A percentile compares a stretch with the other conserved stretches of the same genome.
Evolutionary conservation across 2,113 vertebrate genomes (phyloP).

Genomic region (Atlantisia rogersi): DNA sequence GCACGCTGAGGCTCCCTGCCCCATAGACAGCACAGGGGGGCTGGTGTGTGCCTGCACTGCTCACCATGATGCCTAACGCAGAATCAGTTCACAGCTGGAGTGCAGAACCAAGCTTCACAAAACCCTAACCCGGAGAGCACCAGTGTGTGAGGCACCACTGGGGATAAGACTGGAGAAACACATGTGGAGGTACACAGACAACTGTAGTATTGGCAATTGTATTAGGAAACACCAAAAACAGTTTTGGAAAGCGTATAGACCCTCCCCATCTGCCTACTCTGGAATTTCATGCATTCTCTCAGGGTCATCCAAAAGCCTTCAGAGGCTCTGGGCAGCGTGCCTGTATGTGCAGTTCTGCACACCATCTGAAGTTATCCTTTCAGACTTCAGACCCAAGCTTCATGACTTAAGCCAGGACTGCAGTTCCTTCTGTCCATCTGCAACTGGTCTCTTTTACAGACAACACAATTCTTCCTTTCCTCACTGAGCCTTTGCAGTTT

Average conservation of each 20-base stretch:
- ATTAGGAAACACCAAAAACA: not conserved
- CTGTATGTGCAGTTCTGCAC: not conserved
- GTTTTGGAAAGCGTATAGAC: not conserved
- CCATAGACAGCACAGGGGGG: not conserved
- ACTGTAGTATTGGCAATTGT: not conserved
- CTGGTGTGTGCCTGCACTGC: not conserved
- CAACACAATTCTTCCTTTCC: not conserved
- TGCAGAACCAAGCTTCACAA: not conserved
- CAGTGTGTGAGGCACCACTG: not conserved
- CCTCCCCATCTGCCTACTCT: not conserved
- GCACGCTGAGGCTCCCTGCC: not conserved
- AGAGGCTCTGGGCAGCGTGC: not conserved
- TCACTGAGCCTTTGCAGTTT: not conserved
- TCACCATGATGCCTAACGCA: not conserved
- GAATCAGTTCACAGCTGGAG: not conserved
- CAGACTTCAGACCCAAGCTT: not conserved
- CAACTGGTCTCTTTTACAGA: not conserved
- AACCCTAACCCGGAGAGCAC: not conserved
- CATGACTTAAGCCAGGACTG: fast-evolving
- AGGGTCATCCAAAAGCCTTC: not conserved
- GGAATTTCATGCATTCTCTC: not conserved
- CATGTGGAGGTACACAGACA: not conserved
- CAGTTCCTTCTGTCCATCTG: not conserved
- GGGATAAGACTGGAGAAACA: not conserved
- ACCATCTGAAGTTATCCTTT: not conserved